Conservation (phyloP, 1,140 invertebrate species). For the Drosophila varians region DNA sequence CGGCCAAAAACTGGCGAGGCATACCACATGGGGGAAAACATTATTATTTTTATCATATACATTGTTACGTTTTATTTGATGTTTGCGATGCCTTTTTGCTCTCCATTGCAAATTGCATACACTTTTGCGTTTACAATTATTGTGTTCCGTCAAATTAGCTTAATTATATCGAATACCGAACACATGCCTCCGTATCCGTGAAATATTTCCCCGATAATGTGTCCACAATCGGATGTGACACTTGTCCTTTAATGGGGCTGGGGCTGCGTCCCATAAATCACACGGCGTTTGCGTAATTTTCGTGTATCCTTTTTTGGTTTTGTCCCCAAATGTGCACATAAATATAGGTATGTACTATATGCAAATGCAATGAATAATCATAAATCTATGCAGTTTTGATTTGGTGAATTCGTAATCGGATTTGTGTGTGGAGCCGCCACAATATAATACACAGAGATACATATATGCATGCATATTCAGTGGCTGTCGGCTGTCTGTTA, state of each 20-base stretch:
- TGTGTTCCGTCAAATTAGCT: conserved; percentile 79
- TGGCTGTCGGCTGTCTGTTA: conserved; percentile 52
- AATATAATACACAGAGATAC: conserved; percentile 25
- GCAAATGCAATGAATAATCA: conserved; percentile 42
- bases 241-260: conserved; percentile 34
- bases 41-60: conserved; percentile 30
- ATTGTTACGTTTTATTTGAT: conserved; percentile 38
- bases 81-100: conserved; percentile 7
- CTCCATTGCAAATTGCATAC: conserved; percentile 17
- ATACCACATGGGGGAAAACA: conserved; percentile 7
- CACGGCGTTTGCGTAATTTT: conserved; percentile 50
- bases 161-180: conserved; percentile 67
- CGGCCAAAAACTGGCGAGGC: not conserved
- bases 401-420: conserved; percentile 39
- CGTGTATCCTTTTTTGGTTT: conserved; percentile 5
- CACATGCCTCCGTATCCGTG: conserved; percentile 29
- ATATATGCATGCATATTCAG: conserved; percentile 34
- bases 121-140: conserved; percentile 70
- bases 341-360: conserved; percentile 22
- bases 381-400: conserved; percentile 51
- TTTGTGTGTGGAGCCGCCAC: conserved; percentile 21
- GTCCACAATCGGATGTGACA: conserved; percentile 27
- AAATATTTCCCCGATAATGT: conserved; percentile 22
- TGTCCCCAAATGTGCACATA: conserved; percentile 18
- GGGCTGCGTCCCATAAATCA: conserved; percentile 68